Evolutionary conservation across 1,140 invertebrate genomes (phyloP).

Genomic region (Drosophila persimilis): DNA sequence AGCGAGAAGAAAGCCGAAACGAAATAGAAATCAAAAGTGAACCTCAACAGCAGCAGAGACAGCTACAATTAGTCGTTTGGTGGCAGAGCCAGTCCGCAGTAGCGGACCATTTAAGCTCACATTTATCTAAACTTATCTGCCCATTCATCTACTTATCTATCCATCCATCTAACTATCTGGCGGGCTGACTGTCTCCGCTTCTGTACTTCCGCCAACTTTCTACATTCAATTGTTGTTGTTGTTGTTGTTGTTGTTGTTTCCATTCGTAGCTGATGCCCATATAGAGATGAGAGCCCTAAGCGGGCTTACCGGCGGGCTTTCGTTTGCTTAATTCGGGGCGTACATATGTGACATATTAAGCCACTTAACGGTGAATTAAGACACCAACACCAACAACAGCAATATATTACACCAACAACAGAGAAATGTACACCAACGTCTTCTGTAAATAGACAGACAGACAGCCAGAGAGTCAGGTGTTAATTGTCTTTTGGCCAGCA

Average conservation of each 20-base stretch:
- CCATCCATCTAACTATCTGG: constrained; percentile 5
- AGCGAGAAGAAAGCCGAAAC: constrained; percentile 41
- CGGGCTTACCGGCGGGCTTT: background rate
- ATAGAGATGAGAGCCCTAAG: constrained; percentile 24
- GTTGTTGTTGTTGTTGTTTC: constrained; percentile 2
- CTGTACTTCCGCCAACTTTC: constrained; percentile 72
- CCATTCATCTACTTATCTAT: constrained; percentile 17
- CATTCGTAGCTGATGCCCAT: constrained; percentile 30
- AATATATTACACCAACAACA: too few species aligned
- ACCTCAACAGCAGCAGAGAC: constrained; percentile 11
- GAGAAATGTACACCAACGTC: constrained; percentile 5
- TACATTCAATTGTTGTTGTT: too few species aligned
- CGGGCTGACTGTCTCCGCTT: constrained; percentile 1
- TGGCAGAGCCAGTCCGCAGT: background rate
- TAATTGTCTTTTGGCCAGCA: constrained; percentile 50
- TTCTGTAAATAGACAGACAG: constrained; percentile 47
- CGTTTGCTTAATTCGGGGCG: constrained; percentile 4
- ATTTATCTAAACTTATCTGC: constrained; percentile 53
- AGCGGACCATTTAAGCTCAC: constrained; percentile 43
- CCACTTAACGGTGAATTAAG: constrained; percentile 61
- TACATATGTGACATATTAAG: constrained; percentile 54
- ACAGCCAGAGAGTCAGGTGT: constrained; percentile 38
- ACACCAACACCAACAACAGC: background rate
- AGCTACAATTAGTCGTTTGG: constrained; percentile 56
- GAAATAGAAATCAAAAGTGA: constrained; percentile 56